Evolutionary conservation across 2,797 vertebrate species (phyloP).

Genomic region (Acomys russatus): DNA sequence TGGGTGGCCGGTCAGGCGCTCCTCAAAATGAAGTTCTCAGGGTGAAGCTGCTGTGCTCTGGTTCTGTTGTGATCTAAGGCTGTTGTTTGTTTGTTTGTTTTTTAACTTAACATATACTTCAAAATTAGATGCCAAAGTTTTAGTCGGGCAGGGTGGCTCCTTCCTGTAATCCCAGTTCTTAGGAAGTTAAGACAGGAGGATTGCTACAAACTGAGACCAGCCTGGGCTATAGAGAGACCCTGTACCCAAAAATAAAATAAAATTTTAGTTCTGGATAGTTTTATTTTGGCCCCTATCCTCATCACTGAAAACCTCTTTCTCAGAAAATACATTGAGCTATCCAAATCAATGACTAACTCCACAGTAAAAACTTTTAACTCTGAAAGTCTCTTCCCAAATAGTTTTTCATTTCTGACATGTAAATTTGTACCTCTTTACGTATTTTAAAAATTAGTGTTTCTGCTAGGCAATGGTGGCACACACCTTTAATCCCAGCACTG

Average conservation of each 20-base stretch:
- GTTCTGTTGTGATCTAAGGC: background rate
- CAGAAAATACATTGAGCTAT: background rate
- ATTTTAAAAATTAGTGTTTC: background rate
- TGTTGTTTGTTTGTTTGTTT: background rate
- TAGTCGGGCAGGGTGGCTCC: background rate
- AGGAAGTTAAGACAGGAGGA: background rate
- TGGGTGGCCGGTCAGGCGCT: rapidly evolving
- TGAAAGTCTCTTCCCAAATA: background rate
- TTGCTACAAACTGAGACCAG: background rate
- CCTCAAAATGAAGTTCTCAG: rapidly evolving
- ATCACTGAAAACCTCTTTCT: background rate
- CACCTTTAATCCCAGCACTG: background rate
- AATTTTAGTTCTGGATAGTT: background rate
- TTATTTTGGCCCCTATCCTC: no score
- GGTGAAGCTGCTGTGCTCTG: rapidly evolving
- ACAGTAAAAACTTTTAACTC: background rate
- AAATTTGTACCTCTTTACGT: background rate
- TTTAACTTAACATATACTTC: background rate
- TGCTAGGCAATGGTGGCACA: background rate
- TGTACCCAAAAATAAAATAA: background rate
- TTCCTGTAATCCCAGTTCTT: background rate
- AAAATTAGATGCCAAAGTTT: background rate
- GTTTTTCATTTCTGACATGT: background rate
- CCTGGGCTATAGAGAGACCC: background rate
- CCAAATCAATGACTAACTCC: rapidly evolving